phyloP scores from a whole-genome alignment of 2,113 vertebrate genomes.

The Hoplias malabaricus region DNA sequence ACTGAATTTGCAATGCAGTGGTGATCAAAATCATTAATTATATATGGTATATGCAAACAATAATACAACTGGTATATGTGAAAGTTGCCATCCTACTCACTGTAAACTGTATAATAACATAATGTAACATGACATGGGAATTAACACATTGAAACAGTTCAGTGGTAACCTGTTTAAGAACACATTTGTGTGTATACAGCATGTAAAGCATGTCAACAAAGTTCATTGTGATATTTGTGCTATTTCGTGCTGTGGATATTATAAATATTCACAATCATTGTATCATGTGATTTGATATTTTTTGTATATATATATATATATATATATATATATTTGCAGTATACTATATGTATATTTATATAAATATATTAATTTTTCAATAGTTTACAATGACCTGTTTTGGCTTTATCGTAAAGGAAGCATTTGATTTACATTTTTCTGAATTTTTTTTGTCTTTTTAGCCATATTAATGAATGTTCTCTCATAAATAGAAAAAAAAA shows the following conservation, averaged over 20 bases:
- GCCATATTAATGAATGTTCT: too few relatives aligned
- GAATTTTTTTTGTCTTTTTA: too few relatives aligned
- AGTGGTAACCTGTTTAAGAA: neutral
- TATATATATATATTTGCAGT: neutral
- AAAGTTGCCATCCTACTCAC: neutral
- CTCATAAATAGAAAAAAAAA: too few relatives aligned
- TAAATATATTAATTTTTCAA: neutral
- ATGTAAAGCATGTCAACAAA: constrained; percentile 10
- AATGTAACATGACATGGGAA: too few relatives aligned
- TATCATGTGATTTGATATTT: neutral
- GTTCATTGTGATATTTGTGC: neutral
- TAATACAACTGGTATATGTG: neutral
- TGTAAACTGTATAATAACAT: too few relatives aligned
- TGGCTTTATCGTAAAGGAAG: constrained; percentile 2
- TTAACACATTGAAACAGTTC: neutral
- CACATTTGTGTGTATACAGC: neutral
- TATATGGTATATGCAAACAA: neutral
- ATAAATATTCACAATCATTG: neutral
- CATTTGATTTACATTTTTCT: neutral
- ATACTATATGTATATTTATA: neutral
- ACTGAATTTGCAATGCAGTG: neutral
- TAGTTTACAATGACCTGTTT: neutral
- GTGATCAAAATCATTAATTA: neutral
- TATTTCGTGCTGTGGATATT: neutral
- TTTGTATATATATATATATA: constrained; percentile 8